Base-by-base conservation (phyloP, 2,888 invertebrate species). In the Temnothorax unifasciatus region DNA sequence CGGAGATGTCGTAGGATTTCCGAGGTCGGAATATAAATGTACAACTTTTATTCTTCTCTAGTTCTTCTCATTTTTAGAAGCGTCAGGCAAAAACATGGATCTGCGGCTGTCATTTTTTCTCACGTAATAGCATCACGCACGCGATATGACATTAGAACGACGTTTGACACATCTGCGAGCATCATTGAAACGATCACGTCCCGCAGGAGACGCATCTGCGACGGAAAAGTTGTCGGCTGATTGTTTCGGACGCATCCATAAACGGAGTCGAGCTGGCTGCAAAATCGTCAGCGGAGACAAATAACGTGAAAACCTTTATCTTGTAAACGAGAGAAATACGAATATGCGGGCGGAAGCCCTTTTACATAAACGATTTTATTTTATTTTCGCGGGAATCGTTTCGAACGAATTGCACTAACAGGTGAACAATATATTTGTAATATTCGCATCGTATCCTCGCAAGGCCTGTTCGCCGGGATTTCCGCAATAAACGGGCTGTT, bases 181-280 rank as follows among this genome's bases (percentile, higher is more conserved):
- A 82, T 88, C 71, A 34, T 47, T 9, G 81, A 61, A 61, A 54
- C 29, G 75, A 73, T 88, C 83, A 86, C 68, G 88, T 88, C 71
- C 47, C 64, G 75, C 3, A n/a, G 6, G 18, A 64, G 63, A 76
- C 38, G 44, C 68, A 52, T 9, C 54, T 54, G 69, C 41, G 69
- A 69, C 64, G 6, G 13, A 69, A 52, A 69, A 69, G n/a, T 52
- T 44, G 34, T 50, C 34, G 13, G 3, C 25, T 13, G 2, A 38
- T 29, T 47, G 29, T 47, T 44, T 38, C 25, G 8, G 18, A 9
- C 50, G 41, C 18, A 75, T 75, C 13, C 15, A 4, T 52, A 68
- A 76, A 15, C 66, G 38, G 52, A 52, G 3, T 38, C 13, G 6
- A 68, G 4, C 8, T n/a, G 9, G 13, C 25, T 25, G 13, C 5